Evolutionary conservation across 2,113 vertebrate genomes (phyloP), one percentile per base, ranked within the genome.

Genomic region (Mus pahari): DNA sequence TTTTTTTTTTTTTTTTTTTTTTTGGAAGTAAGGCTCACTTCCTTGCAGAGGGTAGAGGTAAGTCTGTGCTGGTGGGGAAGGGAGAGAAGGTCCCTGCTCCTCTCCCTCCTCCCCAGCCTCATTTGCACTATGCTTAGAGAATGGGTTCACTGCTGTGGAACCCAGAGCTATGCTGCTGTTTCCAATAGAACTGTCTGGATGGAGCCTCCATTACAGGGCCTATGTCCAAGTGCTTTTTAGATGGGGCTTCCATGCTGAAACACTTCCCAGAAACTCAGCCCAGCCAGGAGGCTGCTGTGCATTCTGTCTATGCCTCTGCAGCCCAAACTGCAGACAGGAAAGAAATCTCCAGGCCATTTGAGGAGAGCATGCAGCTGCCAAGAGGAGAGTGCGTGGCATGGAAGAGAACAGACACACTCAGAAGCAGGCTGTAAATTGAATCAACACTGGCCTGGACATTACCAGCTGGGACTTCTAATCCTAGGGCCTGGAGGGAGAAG

Each of bases 391-490:
- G 58, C 11, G 16, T 12, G 9, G 55, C 22, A 60, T 8, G 1
- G 14, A 70, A 28, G 11, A 53, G 48, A 86, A 45, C 66, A 96
- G 92, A 53, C 73, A 11, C 81, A n/a, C 62, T 64, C 60, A 88
- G 89, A 68, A 66, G 64, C 55, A 48, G 42, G 24, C 70, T 45
- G 36, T 42, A 68, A 78, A 95, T 88, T 83, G 48, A 62, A 88
- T 68, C 90, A 88, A 19, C 12, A 39, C 55, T 77, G 48, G 75
- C 81, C 39, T 48, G 31, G 20, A n/a, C n/a, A 36, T 3, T 45
- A 39, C 55, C 90, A 81, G 53, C 93, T 92, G 50, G 55, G 88
- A 95, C 33, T 75, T 71, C 73, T 31, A 50, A 78, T 50, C 53
- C n/a, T 26, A 8, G 14, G 45, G 11, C 68, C 42, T 39, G 53